Conservation (phyloP, 2,797 vertebrate species). For the Takifugu rubripes region DNA sequence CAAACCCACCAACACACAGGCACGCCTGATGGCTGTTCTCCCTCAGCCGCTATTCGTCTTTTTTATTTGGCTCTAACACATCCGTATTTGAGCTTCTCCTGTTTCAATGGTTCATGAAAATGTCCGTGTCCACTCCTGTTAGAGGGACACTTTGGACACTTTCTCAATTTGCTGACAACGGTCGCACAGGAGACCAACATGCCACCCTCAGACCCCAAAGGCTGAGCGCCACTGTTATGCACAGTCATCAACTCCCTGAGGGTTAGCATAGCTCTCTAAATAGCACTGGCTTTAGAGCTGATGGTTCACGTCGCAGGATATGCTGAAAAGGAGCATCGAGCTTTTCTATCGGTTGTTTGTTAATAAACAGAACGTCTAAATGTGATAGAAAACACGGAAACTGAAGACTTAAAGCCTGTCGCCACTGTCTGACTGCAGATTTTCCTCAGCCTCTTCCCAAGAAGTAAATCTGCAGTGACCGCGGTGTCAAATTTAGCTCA, state of each 20-base stretch:
- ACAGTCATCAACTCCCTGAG: slow-evolving; percentile 13
- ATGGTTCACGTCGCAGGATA: slow-evolving; percentile 11
- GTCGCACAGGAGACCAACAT: slow-evolving; percentile 10
- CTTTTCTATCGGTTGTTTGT: neutral
- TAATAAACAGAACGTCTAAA: slow-evolving; percentile 9
- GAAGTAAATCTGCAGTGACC: slow-evolving; percentile 4
- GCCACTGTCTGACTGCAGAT: neutral
- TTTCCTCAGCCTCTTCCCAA: too few relatives aligned
- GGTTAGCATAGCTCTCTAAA: slow-evolving; percentile 18
- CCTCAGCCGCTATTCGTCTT: slow-evolving; percentile 4
- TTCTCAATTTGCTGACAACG: neutral
- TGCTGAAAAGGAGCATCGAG: neutral
- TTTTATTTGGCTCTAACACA: slow-evolving; percentile 31
- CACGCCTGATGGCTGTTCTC: slow-evolving; percentile 2
- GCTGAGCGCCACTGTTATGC: slow-evolving; percentile 8
- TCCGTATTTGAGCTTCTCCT: slow-evolving; percentile 26
- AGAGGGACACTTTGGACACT: neutral
- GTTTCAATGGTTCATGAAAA: slow-evolving; percentile 19
- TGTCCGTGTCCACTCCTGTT: neutral
- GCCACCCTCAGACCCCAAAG: slow-evolving; percentile 25
- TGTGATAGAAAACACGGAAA: neutral
- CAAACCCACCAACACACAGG: slow-evolving; percentile 18
- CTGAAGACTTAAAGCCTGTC: slow-evolving; percentile 15
- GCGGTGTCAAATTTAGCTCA: slow-evolving; percentile 24
- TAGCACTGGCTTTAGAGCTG: slow-evolving; percentile 7